A percentile compares a stretch with the other conserved stretches of the same genome.
phyloP scores from a whole-genome alignment of 2,888 invertebrate species.

The Cynaeus angustus region DNA sequence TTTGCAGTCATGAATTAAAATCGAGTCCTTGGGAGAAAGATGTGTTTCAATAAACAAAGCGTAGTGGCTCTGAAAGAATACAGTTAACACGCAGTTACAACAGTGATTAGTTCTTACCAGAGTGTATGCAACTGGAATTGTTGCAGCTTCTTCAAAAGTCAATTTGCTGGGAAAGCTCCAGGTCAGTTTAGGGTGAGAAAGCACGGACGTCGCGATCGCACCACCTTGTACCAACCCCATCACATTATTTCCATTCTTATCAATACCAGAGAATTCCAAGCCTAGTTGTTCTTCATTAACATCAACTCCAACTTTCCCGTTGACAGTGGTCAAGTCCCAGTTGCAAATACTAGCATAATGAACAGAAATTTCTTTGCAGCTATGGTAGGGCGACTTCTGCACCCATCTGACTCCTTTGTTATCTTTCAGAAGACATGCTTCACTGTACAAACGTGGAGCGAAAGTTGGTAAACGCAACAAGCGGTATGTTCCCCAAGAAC shows the following conservation, averaged over 20 bases:
- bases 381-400: slow-evolving; percentile 74
- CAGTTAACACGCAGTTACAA: slow-evolving; percentile 44
- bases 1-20: slow-evolving; percentile 71
- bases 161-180: slow-evolving; percentile 75
- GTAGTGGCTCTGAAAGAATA: slow-evolving; percentile 56
- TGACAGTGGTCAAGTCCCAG: slow-evolving; percentile 26
- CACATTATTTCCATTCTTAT: slow-evolving; percentile 66
- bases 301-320: slow-evolving; percentile 89
- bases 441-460: slow-evolving; percentile 57
- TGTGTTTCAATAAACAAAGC: slow-evolving; percentile 55
- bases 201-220: slow-evolving; percentile 74
- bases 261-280: slow-evolving; percentile 83
- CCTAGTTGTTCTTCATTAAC: slow-evolving; percentile 90
- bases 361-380: slow-evolving; percentile 35
- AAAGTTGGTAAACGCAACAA: slow-evolving; percentile 50
- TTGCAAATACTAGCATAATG: slow-evolving; percentile 24
- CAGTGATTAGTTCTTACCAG: slow-evolving; percentile 69
- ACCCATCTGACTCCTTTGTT: slow-evolving; percentile 75
- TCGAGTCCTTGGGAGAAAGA: slow-evolving; percentile 50
- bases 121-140: slow-evolving; percentile 78
- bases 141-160: slow-evolving; percentile 79
- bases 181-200: slow-evolving; percentile 70
- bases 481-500: slow-evolving; percentile 60
- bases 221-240: slow-evolving; percentile 71
- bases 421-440: slow-evolving; percentile 70